phyloP scores from a whole-genome alignment of 2,888 invertebrate genomes.

The Aleiodes testaceus region DNA sequence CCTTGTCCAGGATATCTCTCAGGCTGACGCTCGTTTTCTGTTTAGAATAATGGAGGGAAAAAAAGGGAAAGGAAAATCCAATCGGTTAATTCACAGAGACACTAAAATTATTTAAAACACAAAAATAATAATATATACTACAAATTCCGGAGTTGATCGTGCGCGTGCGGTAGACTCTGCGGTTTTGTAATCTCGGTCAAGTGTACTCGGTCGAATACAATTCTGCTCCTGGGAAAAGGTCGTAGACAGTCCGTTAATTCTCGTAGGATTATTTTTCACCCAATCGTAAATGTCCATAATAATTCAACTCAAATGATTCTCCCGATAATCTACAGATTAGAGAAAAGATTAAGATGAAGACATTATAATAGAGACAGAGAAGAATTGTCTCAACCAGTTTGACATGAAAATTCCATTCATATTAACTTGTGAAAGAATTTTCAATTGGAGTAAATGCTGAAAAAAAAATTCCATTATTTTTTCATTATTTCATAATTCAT shows the following conservation, averaged over 20 bases:
- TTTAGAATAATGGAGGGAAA: constrained; percentile 1
- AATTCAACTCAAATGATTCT: neutral
- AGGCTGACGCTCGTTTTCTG: neutral
- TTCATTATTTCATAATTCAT: too few relatives aligned
- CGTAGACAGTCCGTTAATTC: neutral
- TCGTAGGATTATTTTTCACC: neutral
- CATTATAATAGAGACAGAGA: constrained; percentile 31
- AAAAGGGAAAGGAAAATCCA: constrained; percentile 27
- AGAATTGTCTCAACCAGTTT: constrained; percentile 11
- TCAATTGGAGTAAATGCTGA: neutral
- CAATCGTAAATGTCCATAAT: neutral
- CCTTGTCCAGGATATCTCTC: constrained; percentile 27
- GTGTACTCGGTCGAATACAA: constrained; percentile 43
- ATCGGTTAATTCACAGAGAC: constrained; percentile 15
- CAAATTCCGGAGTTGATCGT: constrained; percentile 41
- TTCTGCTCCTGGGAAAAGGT: neutral
- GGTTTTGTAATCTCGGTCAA: constrained; percentile 51
- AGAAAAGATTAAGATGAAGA: neutral
- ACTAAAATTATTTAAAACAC: constrained; percentile 14
- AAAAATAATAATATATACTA: constrained; percentile 18
- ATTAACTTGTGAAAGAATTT: constrained; percentile 6
- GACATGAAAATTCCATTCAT: constrained; percentile 3
- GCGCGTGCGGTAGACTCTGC: constrained; percentile 39
- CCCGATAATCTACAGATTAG: constrained; percentile 1
- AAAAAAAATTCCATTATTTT: neutral